Percentiles rank a stretch among this genome's conserved stretches.
Evolutionary conservation across 2,113 vertebrate genomes (phyloP).

Genomic region (Macquaria ambigua): DNA sequence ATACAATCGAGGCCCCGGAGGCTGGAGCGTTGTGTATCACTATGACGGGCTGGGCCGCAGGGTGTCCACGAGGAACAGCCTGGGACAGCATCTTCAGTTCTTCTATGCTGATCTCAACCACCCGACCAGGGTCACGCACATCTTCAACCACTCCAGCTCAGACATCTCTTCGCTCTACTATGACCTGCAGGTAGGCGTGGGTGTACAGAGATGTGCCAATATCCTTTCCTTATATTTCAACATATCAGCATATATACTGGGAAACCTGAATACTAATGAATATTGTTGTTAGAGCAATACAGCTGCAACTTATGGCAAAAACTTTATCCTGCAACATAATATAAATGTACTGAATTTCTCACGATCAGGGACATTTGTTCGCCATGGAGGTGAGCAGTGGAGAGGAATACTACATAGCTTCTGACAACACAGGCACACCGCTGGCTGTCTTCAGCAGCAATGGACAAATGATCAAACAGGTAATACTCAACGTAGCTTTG

Average conservation of each 20-base stretch:
- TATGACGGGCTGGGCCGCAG: constrained; percentile 95
- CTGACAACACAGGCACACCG: constrained; percentile 97
- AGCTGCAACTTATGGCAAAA: neutral
- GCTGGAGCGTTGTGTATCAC: constrained; percentile 97
- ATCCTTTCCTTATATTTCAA: neutral
- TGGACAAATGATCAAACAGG: constrained; percentile 98
- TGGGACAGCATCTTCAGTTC: constrained; percentile 97
- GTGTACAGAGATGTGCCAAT: neutral
- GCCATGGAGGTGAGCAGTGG: constrained; percentile 99
- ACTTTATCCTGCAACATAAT: neutral
- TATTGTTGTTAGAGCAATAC: neutral
- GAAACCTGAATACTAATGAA: neutral
- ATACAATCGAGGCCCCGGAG: constrained; percentile 91
- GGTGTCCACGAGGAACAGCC: constrained; percentile 95
- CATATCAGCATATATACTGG: neutral
- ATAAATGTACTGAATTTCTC: constrained; percentile 4
- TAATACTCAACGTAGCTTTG: constrained; percentile 33
- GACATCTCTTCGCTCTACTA: constrained; percentile 98
- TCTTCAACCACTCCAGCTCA: constrained; percentile 98
- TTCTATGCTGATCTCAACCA: constrained; percentile 98
- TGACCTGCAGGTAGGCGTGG: constrained; percentile 88
- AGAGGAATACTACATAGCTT: constrained; percentile 97
- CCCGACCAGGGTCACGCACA: constrained; percentile 93
- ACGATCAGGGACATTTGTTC: constrained; percentile 91
- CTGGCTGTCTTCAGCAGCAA: constrained; percentile 99